Base-by-base conservation (phyloP, 1,140 invertebrate genomes). In the Bombus affinis region DNA sequence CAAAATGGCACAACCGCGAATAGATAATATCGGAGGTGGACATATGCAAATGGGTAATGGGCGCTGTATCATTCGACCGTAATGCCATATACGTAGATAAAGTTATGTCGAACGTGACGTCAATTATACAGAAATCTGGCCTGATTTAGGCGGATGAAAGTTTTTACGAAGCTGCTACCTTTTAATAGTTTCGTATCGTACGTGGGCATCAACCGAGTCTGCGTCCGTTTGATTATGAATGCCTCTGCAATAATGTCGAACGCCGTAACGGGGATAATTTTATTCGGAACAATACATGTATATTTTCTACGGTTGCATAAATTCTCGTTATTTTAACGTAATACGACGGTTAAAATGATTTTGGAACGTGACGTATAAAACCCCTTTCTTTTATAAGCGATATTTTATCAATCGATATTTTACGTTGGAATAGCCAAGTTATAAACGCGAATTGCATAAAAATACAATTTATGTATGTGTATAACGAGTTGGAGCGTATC, bases 1-100 rank as follows among this genome's bases (percentile, higher is more conserved):
- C 76, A 87, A 89, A 86, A 89, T 86, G 79, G 80, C 87, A 57
- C 88, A 85, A 89, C 83, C 66, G 79, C 79, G 88, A 86, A 89
- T 83, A 81, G 79, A 89, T 89, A 78, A 86, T 82, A 79, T 76
- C 87, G 73, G 76, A 81, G 83, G 74, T 70, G 88, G 81, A 70
- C 81, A 85, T 79, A 89, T 89, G 85, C 87, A 89, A 88, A 89
- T 86, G 78, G 59, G 75, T n/a, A 32, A 32, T 32, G 32, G 32
- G 59, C 65, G 74, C 57, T 71, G 74, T 53, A 57, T 77, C 81
- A 42, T 70, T 83, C 81, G 57, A 47, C 62, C 35, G 76, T 88
- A 88, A 88, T 88, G 82, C 65, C 86, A 86, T 88, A 70, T 77
- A 85, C 76, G 72, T 83, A 85, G 82, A 88, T 76, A 85, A 81